Percentiles rank a stretch among this genome's conserved stretches.
Evolutionary conservation across 2,113 vertebrate genomes (phyloP).

Genomic region (Bubo blakistoni): DNA sequence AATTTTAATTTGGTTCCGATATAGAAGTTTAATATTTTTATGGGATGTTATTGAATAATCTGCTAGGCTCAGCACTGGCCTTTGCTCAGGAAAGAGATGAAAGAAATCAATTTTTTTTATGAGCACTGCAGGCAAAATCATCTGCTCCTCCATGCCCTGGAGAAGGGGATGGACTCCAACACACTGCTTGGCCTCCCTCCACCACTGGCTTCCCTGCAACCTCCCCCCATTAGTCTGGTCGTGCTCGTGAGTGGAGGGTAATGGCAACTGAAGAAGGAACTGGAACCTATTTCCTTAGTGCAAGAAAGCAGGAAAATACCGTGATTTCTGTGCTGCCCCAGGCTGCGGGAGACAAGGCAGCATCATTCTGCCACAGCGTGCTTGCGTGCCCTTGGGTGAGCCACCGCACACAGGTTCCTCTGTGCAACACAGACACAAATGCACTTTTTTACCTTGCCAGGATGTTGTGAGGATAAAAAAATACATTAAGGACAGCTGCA

Average conservation of each 20-base stretch:
- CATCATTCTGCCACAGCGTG: background rate
- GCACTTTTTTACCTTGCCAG: background rate
- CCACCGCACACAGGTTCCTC: background rate
- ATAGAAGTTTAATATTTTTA: conserved; percentile 66
- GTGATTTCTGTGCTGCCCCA: background rate
- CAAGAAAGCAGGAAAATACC: background rate
- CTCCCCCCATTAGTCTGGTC: background rate
- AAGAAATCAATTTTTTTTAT: background rate
- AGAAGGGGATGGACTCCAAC: background rate
- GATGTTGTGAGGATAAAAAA: background rate
- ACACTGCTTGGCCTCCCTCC: background rate
- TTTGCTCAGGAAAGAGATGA: conserved; percentile 43
- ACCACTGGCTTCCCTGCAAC: background rate
- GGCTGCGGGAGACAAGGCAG: background rate
- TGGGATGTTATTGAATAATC: conserved; percentile 47
- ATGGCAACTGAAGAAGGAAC: background rate
- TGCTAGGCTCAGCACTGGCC: conserved; percentile 43
- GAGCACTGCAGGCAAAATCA: background rate
- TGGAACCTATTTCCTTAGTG: background rate
- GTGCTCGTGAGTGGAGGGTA: background rate
- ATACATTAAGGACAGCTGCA: background rate
- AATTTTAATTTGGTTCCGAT: conserved; percentile 62
- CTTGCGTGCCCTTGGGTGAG: background rate
- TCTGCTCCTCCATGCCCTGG: background rate
- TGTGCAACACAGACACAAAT: rapidly evolving